Percentiles rank a stretch among this genome's conserved stretches.
These are phyloP conservation scores for Eumacrocentrus americanus DNA, from an alignment of 2,888 invertebrate genomes.

Conservation along the genomic window DNA sequence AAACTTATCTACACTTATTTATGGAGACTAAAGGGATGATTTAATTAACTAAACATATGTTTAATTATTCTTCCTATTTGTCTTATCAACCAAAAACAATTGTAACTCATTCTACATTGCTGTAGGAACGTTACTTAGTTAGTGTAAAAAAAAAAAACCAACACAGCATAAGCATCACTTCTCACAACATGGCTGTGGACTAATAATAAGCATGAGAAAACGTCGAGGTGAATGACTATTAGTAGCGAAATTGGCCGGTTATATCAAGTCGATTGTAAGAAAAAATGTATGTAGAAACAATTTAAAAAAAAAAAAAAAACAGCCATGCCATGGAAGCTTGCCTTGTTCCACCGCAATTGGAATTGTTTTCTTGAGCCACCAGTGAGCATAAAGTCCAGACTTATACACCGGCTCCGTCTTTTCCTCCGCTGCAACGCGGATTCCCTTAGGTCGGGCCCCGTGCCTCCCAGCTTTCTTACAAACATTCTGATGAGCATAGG, in stretches of 20 bases:
- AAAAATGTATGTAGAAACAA: conserved; percentile 36
- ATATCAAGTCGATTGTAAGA: conserved; percentile 38
- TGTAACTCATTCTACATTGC: not conserved
- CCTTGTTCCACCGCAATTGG: conserved; percentile 54
- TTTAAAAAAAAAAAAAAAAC: conserved; percentile 46
- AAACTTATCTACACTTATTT: not conserved
- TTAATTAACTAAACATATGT: too few species aligned
- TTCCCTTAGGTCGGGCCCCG: conserved; percentile 52
- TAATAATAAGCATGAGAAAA: conserved; percentile 36
- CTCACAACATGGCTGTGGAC: conserved; percentile 61
- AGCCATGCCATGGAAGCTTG: conserved; percentile 62
- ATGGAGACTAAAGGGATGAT: too few species aligned
- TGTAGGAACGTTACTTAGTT: conserved; percentile 32
- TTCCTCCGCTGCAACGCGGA: conserved; percentile 34
- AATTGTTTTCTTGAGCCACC: conserved; percentile 88
- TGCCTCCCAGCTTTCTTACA: conserved; percentile 36
- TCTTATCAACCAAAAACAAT: too few species aligned
- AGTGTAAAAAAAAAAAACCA: conserved; percentile 40
- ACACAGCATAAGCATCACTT: conserved; percentile 60
- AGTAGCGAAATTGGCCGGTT: conserved; percentile 16
- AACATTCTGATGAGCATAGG: conserved; percentile 37
- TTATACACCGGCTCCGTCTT: conserved; percentile 68
- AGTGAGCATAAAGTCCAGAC: conserved; percentile 87
- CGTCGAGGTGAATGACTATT: conserved; percentile 12
- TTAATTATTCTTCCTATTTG: too few species aligned